A percentile compares a stretch with the other conserved stretches of the same genome.
Conservation (phyloP, 2,113 vertebrate genomes). For the Origma solitaria region DNA sequence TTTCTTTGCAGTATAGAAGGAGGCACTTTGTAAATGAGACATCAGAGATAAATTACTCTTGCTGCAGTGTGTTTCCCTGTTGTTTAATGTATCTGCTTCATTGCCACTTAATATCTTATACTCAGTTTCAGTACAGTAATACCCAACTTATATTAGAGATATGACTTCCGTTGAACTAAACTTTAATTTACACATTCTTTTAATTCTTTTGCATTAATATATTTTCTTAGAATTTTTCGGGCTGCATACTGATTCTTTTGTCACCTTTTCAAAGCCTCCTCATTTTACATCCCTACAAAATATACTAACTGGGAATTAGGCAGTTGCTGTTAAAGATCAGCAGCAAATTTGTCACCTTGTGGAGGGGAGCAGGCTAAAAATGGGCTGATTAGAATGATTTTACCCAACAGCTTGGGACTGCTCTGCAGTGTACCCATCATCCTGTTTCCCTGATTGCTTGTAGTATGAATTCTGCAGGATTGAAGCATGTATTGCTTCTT, state of each 20-base stretch:
- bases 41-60: not conserved
- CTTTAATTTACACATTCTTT: not conserved
- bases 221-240: not conserved
- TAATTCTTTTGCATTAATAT: not conserved
- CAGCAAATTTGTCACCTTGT: not conserved
- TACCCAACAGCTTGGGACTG: not conserved
- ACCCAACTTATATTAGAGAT: not conserved
- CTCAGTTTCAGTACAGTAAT: not conserved
- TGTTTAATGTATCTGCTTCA: not conserved
- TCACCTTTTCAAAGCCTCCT: not conserved
- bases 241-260: not conserved
- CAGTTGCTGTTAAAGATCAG: not conserved
- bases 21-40: not conserved
- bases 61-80: not conserved
- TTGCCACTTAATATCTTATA: not conserved
- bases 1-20: not conserved
- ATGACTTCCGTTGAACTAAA: not conserved
- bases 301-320: not conserved
- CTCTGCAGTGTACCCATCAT: not conserved
- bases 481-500: not conserved
- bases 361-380: not conserved
- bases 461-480: not conserved
- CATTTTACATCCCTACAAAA: not conserved
- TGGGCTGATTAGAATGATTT: not conserved
- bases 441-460: not conserved